A percentile compares a stretch with the other conserved stretches of the same genome.
Evolutionary conservation across 2,113 vertebrate genomes (phyloP).

Genomic region (Sorex fumeus): DNA sequence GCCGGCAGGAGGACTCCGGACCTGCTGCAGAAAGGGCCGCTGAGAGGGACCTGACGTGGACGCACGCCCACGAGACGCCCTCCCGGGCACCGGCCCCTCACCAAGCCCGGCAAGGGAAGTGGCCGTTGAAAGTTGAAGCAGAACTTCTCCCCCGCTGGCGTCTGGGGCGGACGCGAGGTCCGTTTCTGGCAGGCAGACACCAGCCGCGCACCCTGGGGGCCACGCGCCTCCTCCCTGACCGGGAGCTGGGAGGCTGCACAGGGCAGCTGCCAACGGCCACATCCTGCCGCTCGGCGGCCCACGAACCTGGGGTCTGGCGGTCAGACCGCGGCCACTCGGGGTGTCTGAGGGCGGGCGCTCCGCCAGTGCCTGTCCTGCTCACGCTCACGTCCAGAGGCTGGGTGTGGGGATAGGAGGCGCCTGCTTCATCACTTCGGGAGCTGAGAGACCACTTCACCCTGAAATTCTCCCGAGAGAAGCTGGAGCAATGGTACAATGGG

Average conservation of each 20-base stretch:
- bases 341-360: not conserved
- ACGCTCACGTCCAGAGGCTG: not conserved
- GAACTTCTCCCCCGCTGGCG: constrained; percentile 51
- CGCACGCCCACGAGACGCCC: not conserved
- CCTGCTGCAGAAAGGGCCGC: not conserved
- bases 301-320: not conserved
- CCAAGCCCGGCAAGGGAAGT: constrained; percentile 62
- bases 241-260: not conserved
- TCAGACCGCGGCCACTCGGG: not conserved
- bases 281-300: not conserved
- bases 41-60: constrained; percentile 23
- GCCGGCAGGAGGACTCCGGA: not conserved
- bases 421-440: not conserved
- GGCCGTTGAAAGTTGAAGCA: constrained; percentile 28
- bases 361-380: not conserved
- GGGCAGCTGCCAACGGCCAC: not conserved
- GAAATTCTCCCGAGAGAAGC: not conserved
- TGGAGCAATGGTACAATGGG: too few relatives aligned
- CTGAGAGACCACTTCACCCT: not conserved
- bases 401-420: not conserved
- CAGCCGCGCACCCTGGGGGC: not conserved
- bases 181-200: constrained; percentile 33
- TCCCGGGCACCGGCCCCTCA: constrained; percentile 16
- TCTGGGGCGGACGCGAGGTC: not conserved
- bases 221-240: not conserved